phyloP scores from a whole-genome alignment of 2,113 vertebrate genomes.

The Phalacrocorax brasilianus region DNA sequence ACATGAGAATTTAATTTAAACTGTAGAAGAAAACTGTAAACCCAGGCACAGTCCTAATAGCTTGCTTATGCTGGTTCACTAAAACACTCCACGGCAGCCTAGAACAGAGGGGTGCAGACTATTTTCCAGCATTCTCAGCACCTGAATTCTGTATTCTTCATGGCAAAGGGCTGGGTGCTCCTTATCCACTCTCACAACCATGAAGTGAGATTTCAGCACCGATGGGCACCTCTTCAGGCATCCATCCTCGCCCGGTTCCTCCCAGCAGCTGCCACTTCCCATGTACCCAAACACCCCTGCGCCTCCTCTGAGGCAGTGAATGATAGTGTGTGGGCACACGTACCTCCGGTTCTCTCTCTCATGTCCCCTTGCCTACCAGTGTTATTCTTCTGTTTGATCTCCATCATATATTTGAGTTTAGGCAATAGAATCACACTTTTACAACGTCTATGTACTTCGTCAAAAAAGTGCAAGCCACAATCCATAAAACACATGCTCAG shows the following conservation, averaged over 20 bases:
- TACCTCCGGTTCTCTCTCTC: not conserved
- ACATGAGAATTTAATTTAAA: not conserved
- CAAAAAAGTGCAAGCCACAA: not conserved
- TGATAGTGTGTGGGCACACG: accelerated
- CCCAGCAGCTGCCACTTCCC: not conserved
- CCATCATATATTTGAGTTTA: not conserved
- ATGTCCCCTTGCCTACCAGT: not conserved
- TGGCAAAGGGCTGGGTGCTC: not conserved
- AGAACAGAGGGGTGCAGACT: not conserved
- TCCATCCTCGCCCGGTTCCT: not conserved
- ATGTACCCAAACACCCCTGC: not conserved
- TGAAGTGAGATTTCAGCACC: not conserved
- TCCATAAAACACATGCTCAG: not conserved
- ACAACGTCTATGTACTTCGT: not conserved
- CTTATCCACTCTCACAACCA: not conserved
- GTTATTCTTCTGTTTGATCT: not conserved
- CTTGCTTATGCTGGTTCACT: not conserved
- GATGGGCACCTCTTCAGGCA: not conserved
- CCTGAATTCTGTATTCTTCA: not conserved
- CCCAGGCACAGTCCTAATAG: not conserved
- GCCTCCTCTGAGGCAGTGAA: not conserved
- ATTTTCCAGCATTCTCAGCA: not conserved
- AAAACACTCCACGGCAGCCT: not conserved
- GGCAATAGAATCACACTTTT: not conserved
- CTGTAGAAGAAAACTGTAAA: not conserved